Percentiles rank a stretch among this genome's conserved stretches.
phyloP scores from a whole-genome alignment of 2,888 invertebrate genomes.

The Actias luna region DNA sequence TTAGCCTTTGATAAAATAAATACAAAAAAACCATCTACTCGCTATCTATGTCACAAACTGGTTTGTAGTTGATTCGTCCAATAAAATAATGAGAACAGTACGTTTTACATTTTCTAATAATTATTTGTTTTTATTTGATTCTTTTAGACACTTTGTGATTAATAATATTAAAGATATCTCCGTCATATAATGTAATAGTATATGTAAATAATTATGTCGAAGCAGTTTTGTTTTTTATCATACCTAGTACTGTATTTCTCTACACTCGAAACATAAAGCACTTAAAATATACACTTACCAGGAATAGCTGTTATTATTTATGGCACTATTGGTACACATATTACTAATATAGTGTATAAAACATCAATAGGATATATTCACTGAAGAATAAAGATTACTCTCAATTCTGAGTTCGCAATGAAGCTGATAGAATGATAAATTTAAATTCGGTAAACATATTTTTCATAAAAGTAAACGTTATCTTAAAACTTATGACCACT shows the following conservation, averaged over 20 bases:
- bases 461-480: conserved; percentile 29
- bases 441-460: background rate
- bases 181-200: background rate
- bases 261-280: too few relatives aligned
- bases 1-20: background rate
- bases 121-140: conserved; percentile 3
- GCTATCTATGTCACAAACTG: conserved; percentile 11
- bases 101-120: conserved; percentile 5
- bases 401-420: too few relatives aligned
- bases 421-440: too few relatives aligned
- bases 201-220: background rate
- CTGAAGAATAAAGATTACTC: too few relatives aligned
- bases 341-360: too few relatives aligned
- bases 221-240: background rate
- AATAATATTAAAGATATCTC: background rate
- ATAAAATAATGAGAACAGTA: conserved; percentile 11
- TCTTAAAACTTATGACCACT: conserved; percentile 45
- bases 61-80: background rate
- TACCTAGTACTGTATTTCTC: background rate
- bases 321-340: too few relatives aligned
- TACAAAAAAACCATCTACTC: background rate
- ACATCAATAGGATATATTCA: too few relatives aligned
- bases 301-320: too few relatives aligned
- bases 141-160: background rate
- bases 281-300: too few relatives aligned